phyloP scores from a whole-genome alignment of 1,140 invertebrate species.

The Drosophila punjabiensis region DNA sequence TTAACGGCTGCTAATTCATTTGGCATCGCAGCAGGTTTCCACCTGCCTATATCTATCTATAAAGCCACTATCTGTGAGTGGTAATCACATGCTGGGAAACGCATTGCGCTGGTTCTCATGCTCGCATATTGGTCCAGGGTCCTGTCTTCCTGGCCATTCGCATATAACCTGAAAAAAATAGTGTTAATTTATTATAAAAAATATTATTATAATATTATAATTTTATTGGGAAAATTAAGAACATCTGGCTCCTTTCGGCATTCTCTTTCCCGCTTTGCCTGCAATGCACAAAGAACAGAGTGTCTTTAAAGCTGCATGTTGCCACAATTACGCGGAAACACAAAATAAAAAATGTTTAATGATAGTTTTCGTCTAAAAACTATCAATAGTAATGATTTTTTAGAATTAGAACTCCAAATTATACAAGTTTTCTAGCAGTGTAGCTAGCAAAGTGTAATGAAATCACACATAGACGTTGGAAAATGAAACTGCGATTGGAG shows the following conservation, averaged over 20 bases:
- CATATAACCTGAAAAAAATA: slow-evolving; percentile 1
- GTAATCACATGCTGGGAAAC: slow-evolving; percentile 73
- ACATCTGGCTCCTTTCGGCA: too few species aligned
- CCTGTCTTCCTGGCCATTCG: slow-evolving; percentile 53
- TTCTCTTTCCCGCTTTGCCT: too few species aligned
- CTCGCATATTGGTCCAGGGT: slow-evolving; percentile 28
- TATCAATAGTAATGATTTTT: background rate
- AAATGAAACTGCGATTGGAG: slow-evolving; percentile 36
- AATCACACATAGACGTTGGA: slow-evolving; percentile 67
- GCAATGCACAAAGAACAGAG: too few species aligned
- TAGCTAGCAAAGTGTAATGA: slow-evolving; percentile 67
- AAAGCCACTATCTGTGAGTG: slow-evolving; percentile 66
- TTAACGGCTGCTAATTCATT: slow-evolving; percentile 72
- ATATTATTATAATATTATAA: too few species aligned
- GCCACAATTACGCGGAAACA: too few species aligned
- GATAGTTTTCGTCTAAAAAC: too few species aligned
- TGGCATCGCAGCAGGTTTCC: slow-evolving; percentile 77
- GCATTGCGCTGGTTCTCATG: slow-evolving; percentile 61
- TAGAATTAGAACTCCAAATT: background rate
- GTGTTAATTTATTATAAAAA: background rate
- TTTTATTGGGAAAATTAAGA: too few species aligned
- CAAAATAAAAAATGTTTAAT: too few species aligned
- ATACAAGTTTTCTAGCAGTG: background rate
- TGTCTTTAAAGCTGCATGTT: too few species aligned
- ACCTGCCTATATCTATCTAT: slow-evolving; percentile 28